phyloP scores from a whole-genome alignment of 2,888 invertebrate species.

The Drymonia ruficornis region DNA sequence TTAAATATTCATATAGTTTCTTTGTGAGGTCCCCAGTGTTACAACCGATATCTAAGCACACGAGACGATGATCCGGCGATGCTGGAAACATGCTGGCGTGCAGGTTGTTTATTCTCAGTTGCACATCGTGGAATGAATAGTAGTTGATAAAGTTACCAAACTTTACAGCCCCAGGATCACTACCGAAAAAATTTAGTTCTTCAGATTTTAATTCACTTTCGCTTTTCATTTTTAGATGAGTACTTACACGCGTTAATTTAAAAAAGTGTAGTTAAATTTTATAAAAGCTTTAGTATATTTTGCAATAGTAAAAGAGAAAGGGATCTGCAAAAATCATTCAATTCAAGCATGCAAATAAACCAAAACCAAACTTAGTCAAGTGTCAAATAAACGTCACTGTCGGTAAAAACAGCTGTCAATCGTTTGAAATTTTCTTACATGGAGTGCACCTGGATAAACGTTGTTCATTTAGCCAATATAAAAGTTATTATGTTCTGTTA shows the following conservation, averaged over 20 bases:
- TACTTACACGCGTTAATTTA: not conserved
- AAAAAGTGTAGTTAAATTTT: no score
- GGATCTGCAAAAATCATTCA: not conserved
- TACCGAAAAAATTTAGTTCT: constrained; percentile 73
- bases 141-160: constrained; percentile 95
- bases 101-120: constrained; percentile 87
- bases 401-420: no score
- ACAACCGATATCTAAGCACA: constrained; percentile 90
- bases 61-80: constrained; percentile 46
- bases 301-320: not conserved
- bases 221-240: constrained; percentile 29
- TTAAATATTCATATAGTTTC: constrained; percentile 81
- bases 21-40: constrained; percentile 91
- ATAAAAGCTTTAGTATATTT: not conserved
- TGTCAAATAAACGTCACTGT: no score
- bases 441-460: not conserved
- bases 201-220: constrained; percentile 32
- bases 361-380: no score
- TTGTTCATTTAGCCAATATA: not conserved
- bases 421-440: not conserved
- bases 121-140: constrained; percentile 91
- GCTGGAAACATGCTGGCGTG: constrained; percentile 63
- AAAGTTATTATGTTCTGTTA: no score
- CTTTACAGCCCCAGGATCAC: constrained; percentile 91
- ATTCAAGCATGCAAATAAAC: no score